Percentiles rank a stretch among this genome's conserved stretches.
Conservation (phyloP, 2,888 invertebrate species). For the Chironomus riparius region DNA sequence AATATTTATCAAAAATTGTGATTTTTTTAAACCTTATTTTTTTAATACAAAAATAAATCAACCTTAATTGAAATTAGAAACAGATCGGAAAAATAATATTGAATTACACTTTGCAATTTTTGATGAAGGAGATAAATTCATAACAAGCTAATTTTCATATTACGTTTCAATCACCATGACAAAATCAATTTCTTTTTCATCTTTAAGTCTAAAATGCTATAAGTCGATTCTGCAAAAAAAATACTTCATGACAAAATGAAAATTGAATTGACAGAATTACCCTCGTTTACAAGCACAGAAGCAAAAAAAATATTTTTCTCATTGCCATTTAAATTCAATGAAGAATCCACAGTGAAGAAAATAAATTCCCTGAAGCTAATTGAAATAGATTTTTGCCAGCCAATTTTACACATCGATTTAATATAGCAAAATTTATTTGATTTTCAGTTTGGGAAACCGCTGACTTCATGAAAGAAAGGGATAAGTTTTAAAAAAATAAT, state of each 20-base stretch:
- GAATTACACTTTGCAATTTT: too few species aligned
- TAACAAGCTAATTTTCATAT: background rate
- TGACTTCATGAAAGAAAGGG: background rate
- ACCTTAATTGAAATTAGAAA: too few species aligned
- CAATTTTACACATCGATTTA: background rate
- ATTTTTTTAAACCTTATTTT: too few species aligned
- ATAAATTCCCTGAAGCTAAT: background rate
- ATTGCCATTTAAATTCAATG: background rate
- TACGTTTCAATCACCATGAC: background rate
- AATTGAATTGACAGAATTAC: constrained; percentile 3
- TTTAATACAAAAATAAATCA: too few species aligned
- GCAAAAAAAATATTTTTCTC: background rate
- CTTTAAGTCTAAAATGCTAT: background rate
- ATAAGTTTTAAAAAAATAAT: background rate
- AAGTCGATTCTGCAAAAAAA: background rate
- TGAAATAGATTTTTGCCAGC: constrained; percentile 7
- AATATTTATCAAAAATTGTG: too few species aligned
- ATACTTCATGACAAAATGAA: background rate
- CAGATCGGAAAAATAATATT: too few species aligned
- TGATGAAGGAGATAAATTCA: too few species aligned
- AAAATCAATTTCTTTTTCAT: background rate
- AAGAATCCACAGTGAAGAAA: background rate
- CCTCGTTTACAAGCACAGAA: background rate
- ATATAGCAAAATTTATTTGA: background rate
- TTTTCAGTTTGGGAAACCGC: background rate